Conservation (phyloP, 2,888 invertebrate species). For the Tachystola acroxantha region DNA sequence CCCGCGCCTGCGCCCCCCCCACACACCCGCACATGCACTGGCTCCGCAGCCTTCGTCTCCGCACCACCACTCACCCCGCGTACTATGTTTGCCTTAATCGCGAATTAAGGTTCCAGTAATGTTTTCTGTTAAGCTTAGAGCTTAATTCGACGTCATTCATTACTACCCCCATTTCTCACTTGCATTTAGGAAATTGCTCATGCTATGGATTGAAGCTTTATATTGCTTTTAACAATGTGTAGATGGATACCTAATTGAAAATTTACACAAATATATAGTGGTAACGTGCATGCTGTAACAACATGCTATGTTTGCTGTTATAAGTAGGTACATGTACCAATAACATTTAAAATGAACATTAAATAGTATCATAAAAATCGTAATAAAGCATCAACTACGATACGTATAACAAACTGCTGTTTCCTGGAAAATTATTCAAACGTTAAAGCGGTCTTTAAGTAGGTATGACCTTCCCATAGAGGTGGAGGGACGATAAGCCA, state of each 20-base stretch:
- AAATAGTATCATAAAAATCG: too few species aligned
- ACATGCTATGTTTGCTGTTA: too few species aligned
- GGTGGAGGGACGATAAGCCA: background rate
- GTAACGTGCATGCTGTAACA: too few species aligned
- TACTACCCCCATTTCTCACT: constrained; percentile 45
- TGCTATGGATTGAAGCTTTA: constrained; percentile 12
- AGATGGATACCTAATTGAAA: too few species aligned
- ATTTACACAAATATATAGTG: too few species aligned
- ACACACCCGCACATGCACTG: constrained; percentile 60
- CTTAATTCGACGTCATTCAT: constrained; percentile 70
- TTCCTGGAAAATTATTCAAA: too few species aligned
- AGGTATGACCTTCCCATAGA: background rate
- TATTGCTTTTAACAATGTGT: too few species aligned
- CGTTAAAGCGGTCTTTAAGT: background rate
- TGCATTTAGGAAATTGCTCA: constrained; percentile 31
- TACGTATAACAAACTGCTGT: too few species aligned
- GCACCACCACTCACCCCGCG: constrained; percentile 72
- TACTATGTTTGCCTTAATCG: constrained; percentile 76
- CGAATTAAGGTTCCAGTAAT: constrained; percentile 74
- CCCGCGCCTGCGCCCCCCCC: constrained; percentile 29
- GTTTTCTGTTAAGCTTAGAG: constrained; percentile 71
- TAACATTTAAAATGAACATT: too few species aligned
- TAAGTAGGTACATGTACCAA: too few species aligned
- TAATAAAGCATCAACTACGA: too few species aligned
- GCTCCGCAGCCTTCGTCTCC: constrained; percentile 69